Conservation (phyloP, 2,797 vertebrate genomes). For the Odontamblyopus rebecca region DNA sequence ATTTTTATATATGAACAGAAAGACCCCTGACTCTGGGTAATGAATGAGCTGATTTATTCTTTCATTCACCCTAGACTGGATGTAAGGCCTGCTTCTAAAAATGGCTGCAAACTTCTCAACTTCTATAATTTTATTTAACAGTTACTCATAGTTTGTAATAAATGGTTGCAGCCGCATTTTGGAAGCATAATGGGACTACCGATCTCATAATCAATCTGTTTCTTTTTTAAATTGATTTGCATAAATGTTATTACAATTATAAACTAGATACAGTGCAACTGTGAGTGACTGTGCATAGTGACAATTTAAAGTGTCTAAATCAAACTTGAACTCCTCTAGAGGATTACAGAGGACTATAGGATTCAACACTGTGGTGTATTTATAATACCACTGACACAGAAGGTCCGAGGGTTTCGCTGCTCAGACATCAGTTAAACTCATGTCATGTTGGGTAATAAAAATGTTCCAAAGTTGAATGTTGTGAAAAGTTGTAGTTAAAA, state of each 20-base stretch:
- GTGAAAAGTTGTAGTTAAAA: too few species aligned
- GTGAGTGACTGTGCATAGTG: too few species aligned
- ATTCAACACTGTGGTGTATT: too few species aligned
- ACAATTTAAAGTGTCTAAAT: too few species aligned
- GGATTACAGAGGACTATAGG: too few species aligned
- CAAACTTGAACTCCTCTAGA: too few species aligned
- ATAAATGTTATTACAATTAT: background rate
- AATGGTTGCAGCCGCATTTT: background rate
- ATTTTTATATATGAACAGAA: slow-evolving; percentile 12
- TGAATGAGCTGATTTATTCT: background rate
- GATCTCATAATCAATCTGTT: background rate
- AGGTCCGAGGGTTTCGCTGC: too few species aligned
- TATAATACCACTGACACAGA: too few species aligned
- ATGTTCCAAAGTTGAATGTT: too few species aligned
- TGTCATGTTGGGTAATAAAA: too few species aligned
- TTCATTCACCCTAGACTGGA: background rate
- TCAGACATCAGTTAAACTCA: too few species aligned
- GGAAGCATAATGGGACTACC: too few species aligned
- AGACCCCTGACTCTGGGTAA: slow-evolving; percentile 14
- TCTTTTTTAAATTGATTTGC: background rate
- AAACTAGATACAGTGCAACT: background rate
- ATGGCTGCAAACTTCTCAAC: background rate
- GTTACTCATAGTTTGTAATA: background rate
- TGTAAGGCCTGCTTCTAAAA: background rate
- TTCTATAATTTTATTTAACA: background rate